Evolutionary conservation across 2,113 vertebrate genomes (phyloP), one percentile per base, ranked within the genome.

Genomic region (Erythrocercus mccallii): DNA sequence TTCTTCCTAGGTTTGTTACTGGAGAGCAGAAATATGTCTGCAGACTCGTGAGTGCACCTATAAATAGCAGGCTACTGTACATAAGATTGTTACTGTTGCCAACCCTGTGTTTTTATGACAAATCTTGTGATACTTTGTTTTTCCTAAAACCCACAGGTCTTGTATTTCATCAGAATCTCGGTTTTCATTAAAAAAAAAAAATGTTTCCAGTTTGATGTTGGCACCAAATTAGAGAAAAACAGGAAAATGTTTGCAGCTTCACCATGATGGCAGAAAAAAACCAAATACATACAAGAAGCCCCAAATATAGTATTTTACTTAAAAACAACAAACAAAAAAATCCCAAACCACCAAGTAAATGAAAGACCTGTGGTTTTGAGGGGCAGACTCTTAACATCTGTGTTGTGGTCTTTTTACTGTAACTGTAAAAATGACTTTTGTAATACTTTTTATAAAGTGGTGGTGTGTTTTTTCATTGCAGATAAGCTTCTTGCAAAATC

Each of bases 121-220:
- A 90, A 88, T 93, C 95, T 93, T 92, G 71, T 96, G 94, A 96
- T 95, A 69, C 35, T 95, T 96, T 96, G 87, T 94, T 97, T 95
- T 95, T 95, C 53, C 79, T 95, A 44, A 93, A 95, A 95, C 92
- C 91, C 90, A 84, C 88, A 95, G 81, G 77, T 95, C 84, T 94
- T 94, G 54, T 82, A 48, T 97, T 96, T 97, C 95, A 81, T 95
- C 94, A 95, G 81, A 81, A 92, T 71, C 86, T 71, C 3, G 60
- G 91, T 78, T 96, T 95, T 81, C 86, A 37, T 88, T 85, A 35
- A 50, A 44, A 80, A 44, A 45, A 81, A 45, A 81, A 84, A 88
- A 77, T 35, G 33, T 50, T 95, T 92, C 84, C 74, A 92, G 81
- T 33, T 91, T 80, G 42, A 54, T 86, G 64, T 88, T 96, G 95